Evolutionary conservation across 2,888 invertebrate genomes (phyloP).

Genomic region (Meandrusa payeni): DNA sequence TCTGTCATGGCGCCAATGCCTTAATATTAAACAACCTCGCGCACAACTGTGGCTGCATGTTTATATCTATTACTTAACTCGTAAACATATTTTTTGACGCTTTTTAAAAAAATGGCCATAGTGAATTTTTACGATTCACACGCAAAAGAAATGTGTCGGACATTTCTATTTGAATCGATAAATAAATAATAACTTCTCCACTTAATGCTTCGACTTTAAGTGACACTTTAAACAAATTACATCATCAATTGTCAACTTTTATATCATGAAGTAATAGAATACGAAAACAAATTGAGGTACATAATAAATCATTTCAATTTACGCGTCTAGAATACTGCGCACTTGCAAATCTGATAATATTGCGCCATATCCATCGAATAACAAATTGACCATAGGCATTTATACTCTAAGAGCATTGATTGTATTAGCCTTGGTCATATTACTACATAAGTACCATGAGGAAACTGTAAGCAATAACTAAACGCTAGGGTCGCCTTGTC

Average conservation of each 20-base stretch:
- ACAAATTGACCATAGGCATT: slow-evolving; percentile 12
- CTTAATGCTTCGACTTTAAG: no score
- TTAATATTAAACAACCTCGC: no score
- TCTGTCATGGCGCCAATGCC: no score
- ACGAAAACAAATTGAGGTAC: no score
- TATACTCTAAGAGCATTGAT: slow-evolving; percentile 14
- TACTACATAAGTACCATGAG: slow-evolving; percentile 16
- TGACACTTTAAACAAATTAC: not conserved
- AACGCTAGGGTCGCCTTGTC: slow-evolving; percentile 14
- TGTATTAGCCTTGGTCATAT: slow-evolving; percentile 21
- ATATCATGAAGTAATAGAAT: not conserved
- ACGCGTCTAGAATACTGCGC: not conserved
- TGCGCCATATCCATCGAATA: slow-evolving; percentile 11
- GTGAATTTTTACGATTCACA: no score
- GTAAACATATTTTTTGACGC: no score
- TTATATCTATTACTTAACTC: no score
- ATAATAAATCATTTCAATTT: slow-evolving; percentile 1
- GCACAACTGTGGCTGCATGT: no score
- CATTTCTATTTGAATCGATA: no score
- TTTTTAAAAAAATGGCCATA: no score
- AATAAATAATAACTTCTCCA: no score
- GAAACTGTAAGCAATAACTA: slow-evolving; percentile 4
- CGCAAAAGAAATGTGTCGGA: no score
- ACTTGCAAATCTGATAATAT: slow-evolving; percentile 3
- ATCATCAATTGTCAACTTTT: slow-evolving; percentile 5